phyloP scores from a whole-genome alignment of 1,140 invertebrate genomes.

The Matsumurasca onukii region DNA sequence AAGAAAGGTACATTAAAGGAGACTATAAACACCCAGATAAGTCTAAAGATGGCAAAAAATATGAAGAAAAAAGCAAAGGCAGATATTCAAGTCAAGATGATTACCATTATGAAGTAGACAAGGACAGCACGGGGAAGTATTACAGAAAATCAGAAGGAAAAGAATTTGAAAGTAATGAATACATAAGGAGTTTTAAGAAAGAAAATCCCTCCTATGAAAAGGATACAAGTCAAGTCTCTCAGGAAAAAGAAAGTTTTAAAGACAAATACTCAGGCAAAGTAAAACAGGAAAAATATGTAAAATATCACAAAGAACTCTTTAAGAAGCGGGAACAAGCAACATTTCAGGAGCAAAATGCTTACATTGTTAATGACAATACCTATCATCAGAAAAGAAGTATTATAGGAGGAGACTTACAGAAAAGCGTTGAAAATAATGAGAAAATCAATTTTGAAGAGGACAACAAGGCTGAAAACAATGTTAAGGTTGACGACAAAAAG shows the following conservation, averaged over 20 bases:
- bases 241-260: neutral
- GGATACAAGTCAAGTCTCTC: neutral
- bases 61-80: neutral
- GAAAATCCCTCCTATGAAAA: neutral
- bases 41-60: neutral
- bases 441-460: too few species aligned
- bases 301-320: neutral
- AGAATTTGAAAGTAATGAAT: neutral
- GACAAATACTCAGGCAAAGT: neutral
- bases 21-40: neutral
- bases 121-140: slow-evolving; percentile 9
- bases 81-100: neutral
- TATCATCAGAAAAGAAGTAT: too few species aligned
- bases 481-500: neutral
- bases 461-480: too few species aligned
- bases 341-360: too few species aligned
- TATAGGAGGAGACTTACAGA: too few species aligned
- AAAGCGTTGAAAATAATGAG: too few species aligned
- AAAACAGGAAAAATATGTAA: neutral
- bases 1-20: neutral
- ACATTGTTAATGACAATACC: too few species aligned
- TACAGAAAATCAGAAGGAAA: neutral
- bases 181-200: neutral
- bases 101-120: slow-evolving; percentile 15
- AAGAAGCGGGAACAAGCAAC: too few species aligned